Evolutionary conservation across 2,113 vertebrate species (phyloP).

Genomic region (Sinocyclocheilus rhinocerous): DNA sequence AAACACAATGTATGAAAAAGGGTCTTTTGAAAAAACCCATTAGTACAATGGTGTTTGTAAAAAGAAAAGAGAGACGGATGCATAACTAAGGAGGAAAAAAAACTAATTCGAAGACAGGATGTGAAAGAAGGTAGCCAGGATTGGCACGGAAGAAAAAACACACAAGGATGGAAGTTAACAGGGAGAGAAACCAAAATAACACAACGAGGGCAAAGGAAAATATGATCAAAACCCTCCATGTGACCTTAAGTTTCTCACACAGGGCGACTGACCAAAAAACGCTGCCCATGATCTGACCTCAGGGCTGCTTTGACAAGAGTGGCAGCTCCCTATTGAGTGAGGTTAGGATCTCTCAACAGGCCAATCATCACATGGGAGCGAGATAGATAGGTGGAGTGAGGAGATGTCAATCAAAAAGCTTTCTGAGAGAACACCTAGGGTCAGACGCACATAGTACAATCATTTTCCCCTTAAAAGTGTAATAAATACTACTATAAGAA

Average conservation of each 20-base stretch:
- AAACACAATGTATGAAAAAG: conserved; percentile 46
- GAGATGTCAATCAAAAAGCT: conserved; percentile 13
- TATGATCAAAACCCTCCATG: conserved; percentile 37
- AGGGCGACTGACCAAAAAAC: background rate
- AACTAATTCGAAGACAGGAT: conserved; percentile 28
- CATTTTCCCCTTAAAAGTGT: background rate
- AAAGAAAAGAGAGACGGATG: background rate
- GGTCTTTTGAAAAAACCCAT: background rate
- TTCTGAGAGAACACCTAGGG: background rate
- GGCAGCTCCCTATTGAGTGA: conserved; percentile 15
- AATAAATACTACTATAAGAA: background rate
- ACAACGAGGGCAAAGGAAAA: conserved; percentile 30
- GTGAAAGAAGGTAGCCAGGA: conserved; percentile 16
- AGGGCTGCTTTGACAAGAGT: conserved; percentile 9
- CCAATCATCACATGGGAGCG: conserved; percentile 22
- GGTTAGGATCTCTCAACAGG: conserved; percentile 31
- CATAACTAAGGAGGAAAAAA: conserved; percentile 11
- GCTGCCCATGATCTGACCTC: conserved; percentile 33
- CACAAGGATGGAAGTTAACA: conserved; percentile 35
- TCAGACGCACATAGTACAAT: background rate
- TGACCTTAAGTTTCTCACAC: background rate
- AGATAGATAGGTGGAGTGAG: background rate
- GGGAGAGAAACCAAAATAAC: conserved; percentile 44
- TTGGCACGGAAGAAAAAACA: conserved; percentile 34
- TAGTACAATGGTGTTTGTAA: no score